These are phyloP conservation scores for Scortum barcoo DNA, from an alignment of 2,113 vertebrate genomes.

Conservation along the genomic window DNA sequence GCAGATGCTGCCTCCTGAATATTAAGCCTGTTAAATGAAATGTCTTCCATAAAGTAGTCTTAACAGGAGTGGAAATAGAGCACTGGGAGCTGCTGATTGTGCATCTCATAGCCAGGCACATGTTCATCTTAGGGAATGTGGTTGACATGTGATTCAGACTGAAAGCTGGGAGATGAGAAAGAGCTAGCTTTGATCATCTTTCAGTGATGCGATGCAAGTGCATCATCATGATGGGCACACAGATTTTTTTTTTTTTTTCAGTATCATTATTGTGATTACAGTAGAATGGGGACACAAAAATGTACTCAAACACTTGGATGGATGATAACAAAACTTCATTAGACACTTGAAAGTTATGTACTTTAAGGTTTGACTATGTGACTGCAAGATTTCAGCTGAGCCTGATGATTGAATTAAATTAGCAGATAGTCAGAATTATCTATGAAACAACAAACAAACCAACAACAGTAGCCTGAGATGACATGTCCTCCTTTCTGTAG, in stretches of 20 bases:
- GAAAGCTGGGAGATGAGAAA: constrained; percentile 45
- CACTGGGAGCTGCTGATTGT: constrained; percentile 35
- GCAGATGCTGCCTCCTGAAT: constrained; percentile 72
- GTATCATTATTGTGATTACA: constrained; percentile 28
- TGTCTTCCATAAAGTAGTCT: constrained; percentile 67
- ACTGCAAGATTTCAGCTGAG: background rate
- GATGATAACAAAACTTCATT: constrained; percentile 21
- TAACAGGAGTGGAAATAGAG: constrained; percentile 63
- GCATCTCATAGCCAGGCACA: constrained; percentile 35
- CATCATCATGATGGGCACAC: constrained; percentile 40
- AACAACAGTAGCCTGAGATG: constrained; percentile 21
- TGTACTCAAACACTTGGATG: constrained; percentile 14
- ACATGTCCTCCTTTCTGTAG: constrained; percentile 59
- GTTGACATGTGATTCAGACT: constrained; percentile 43
- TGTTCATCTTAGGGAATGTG: constrained; percentile 45
- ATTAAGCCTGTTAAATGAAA: constrained; percentile 74
- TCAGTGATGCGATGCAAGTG: constrained; percentile 53
- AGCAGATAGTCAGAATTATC: background rate
- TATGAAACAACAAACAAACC: too few relatives aligned
- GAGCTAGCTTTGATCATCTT: constrained; percentile 56
- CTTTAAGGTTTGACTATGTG: background rate
- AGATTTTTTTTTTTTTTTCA: constrained; percentile 26
- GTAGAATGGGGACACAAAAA: constrained; percentile 25
- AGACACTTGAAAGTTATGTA: background rate
- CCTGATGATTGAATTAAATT: background rate